A percentile compares a stretch with the other conserved stretches of the same genome.
These are phyloP conservation scores for Tipula helvola DNA, from an alignment of 2,888 invertebrate genomes.

Conservation along the genomic window DNA sequence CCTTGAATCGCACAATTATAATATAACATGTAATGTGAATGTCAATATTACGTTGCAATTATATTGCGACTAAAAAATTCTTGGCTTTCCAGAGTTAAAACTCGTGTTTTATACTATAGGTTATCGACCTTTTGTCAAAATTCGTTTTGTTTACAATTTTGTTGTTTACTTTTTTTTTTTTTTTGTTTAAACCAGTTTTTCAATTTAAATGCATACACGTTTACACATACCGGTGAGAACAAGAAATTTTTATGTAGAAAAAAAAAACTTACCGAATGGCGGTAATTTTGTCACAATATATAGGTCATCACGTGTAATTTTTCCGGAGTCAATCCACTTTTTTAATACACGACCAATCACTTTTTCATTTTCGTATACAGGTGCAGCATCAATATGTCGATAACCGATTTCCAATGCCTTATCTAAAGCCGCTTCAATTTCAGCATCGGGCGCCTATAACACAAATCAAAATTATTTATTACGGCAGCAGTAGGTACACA, in stretches of 20 bases:
- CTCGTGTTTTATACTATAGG: too few species aligned
- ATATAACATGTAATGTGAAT: too few species aligned
- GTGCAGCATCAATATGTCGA: slow-evolving; percentile 71
- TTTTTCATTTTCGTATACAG: slow-evolving; percentile 63
- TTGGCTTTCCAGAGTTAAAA: too few species aligned
- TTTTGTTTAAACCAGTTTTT: background rate
- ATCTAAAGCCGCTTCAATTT: slow-evolving; percentile 53
- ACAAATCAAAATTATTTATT: background rate
- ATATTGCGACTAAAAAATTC: too few species aligned
- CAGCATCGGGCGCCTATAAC: slow-evolving; percentile 49
- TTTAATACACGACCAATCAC: slow-evolving; percentile 60
- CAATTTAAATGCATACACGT: background rate
- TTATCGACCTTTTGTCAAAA: slow-evolving; percentile 7
- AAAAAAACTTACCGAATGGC: slow-evolving; percentile 38
- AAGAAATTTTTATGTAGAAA: background rate
- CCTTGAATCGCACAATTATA: too few species aligned
- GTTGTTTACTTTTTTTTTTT: too few species aligned
- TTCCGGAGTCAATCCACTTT: slow-evolving; percentile 54
- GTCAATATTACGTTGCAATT: too few species aligned
- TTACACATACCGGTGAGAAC: background rate
- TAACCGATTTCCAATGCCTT: slow-evolving; percentile 64
- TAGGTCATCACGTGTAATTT: slow-evolving; percentile 59
- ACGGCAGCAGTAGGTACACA: background rate
- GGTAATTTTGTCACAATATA: slow-evolving; percentile 78
- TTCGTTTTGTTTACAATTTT: background rate